A percentile compares a stretch with the other conserved stretches of the same genome.
Conservation (phyloP, 2,888 invertebrate species). For the Diadromus collaris region DNA sequence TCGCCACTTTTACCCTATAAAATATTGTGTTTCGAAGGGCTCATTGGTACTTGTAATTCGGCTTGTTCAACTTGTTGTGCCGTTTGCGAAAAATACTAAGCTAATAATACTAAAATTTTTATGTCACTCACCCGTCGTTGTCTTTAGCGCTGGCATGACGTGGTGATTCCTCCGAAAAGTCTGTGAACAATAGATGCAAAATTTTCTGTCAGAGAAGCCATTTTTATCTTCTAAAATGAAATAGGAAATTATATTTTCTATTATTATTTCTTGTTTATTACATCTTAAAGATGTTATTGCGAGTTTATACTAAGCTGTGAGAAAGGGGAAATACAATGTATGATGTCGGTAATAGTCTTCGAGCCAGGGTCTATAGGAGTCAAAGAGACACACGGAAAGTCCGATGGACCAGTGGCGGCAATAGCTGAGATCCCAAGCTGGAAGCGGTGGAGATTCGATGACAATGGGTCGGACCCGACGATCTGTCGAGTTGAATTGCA, state of each 20-base stretch:
- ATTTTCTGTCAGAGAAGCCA: background rate
- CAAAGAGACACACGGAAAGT: background rate
- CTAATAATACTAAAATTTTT: background rate
- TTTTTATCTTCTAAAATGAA: background rate
- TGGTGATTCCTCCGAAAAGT: constrained; percentile 43
- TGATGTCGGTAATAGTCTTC: background rate
- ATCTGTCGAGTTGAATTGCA: constrained; percentile 41
- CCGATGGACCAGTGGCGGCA: constrained; percentile 23
- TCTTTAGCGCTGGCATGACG: background rate
- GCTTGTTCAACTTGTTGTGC: too few species aligned
- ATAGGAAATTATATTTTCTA: background rate
- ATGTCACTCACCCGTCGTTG: constrained; percentile 46
- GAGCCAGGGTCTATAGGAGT: background rate
- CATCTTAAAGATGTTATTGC: background rate
- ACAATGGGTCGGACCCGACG: constrained; percentile 41
- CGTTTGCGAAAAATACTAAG: background rate
- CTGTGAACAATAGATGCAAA: constrained; percentile 33
- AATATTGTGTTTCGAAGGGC: background rate
- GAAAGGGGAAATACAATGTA: constrained; percentile 1
- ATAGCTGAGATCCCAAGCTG: constrained; percentile 13
- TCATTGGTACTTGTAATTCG: too few species aligned
- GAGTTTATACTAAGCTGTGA: background rate
- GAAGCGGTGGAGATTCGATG: constrained; percentile 38
- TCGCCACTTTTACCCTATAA: background rate
- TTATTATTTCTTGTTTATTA: background rate